phyloP scores from a whole-genome alignment of 2,797 vertebrate species.

The Alauda arvensis region DNA sequence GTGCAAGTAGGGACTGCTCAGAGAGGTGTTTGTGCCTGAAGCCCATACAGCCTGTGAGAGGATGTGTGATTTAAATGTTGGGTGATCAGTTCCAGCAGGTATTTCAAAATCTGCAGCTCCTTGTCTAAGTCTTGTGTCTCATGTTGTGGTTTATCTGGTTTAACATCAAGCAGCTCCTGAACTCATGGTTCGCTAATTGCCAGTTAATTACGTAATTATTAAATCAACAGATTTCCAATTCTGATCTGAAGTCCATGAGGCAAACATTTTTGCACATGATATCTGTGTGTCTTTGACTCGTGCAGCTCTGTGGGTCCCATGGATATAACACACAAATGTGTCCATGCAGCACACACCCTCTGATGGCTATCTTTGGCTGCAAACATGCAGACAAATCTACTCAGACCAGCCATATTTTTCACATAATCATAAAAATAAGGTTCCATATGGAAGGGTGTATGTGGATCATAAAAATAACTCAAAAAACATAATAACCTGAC shows the following conservation, averaged over 20 bases:
- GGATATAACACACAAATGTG: not conserved
- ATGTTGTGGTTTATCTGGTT: not conserved
- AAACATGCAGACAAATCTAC: not conserved
- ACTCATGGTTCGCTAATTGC: not conserved
- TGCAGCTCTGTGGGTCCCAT: not conserved
- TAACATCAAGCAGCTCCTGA: not conserved
- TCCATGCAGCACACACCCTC: accelerated
- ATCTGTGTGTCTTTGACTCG: not conserved
- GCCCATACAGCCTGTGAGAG: accelerated
- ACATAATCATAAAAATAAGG: not conserved
- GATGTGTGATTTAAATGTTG: not conserved
- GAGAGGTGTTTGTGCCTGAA: not conserved
- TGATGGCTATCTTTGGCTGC: not conserved
- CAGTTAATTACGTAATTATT: not conserved
- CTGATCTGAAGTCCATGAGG: not conserved
- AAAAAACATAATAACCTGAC: not conserved
- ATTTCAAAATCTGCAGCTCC: not conserved
- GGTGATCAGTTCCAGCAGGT: not conserved
- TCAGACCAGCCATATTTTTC: not conserved
- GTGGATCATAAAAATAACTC: not conserved
- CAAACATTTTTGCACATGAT: accelerated
- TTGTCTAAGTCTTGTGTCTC: not conserved
- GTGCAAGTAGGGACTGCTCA: not conserved
- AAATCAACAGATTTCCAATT: not conserved
- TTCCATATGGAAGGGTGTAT: accelerated